phyloP scores from a whole-genome alignment of 2,113 vertebrate species.

The Deroptyus accipitrinus region DNA sequence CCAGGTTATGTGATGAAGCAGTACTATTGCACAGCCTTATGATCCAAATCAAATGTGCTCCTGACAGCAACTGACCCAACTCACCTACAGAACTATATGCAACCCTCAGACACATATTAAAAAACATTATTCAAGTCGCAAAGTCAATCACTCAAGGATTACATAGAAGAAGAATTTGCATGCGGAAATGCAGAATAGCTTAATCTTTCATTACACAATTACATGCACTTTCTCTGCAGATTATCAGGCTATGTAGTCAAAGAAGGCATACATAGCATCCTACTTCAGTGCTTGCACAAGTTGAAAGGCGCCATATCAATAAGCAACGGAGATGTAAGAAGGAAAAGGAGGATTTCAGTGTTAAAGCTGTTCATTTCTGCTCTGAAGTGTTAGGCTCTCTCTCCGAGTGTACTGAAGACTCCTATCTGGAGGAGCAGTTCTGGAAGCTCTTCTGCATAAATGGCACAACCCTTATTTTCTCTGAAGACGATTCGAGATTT shows the following conservation, averaged over 20 bases:
- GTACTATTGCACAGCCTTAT: neutral
- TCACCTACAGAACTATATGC: neutral
- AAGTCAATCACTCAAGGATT: neutral
- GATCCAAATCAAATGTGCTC: neutral
- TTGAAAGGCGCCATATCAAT: neutral
- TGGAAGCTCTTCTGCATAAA: neutral
- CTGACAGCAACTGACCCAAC: neutral
- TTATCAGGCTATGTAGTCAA: neutral
- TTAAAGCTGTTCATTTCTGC: neutral
- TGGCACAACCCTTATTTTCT: neutral
- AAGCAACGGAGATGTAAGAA: neutral
- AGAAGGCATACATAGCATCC: neutral
- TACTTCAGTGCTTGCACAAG: neutral
- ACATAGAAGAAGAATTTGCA: neutral
- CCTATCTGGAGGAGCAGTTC: neutral
- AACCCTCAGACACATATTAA: neutral
- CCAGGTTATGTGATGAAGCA: neutral
- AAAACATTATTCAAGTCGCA: neutral
- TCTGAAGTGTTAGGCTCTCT: neutral
- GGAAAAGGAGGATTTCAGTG: neutral
- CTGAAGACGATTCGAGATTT: neutral
- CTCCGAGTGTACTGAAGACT: neutral
- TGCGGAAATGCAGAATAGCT: rapidly evolving
- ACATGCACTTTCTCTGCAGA: neutral
- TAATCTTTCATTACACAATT: neutral